Evolutionary conservation across 2,113 vertebrate species (phyloP).

Genomic region (Rhizomys pruinosus): DNA sequence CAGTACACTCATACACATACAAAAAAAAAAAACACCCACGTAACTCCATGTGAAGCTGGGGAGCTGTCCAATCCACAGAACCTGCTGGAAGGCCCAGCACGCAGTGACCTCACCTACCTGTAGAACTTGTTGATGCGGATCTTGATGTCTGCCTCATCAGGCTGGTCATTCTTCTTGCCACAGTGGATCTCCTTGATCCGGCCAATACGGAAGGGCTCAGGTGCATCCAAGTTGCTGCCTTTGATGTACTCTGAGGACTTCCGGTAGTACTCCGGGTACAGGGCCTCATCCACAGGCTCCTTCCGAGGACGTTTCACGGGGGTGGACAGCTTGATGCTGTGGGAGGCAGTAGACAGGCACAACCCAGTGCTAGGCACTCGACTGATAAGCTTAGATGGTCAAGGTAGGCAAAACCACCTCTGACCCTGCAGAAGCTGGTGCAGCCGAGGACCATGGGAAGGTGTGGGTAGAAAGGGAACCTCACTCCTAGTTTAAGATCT

Average conservation of each 20-base stretch:
- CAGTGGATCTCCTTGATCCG: slow-evolving; percentile 96
- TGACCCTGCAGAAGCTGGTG: neutral
- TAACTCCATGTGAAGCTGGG: too few species aligned
- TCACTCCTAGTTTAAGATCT: neutral
- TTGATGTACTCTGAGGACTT: slow-evolving; percentile 98
- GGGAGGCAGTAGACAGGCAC: neutral
- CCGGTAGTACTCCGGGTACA: slow-evolving; percentile 96
- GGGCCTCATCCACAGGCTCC: slow-evolving; percentile 94
- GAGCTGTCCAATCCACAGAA: neutral
- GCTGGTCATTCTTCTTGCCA: slow-evolving; percentile 88
- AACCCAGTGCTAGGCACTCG: neutral
- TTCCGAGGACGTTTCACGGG: slow-evolving; percentile 93
- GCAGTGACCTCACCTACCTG: slow-evolving; percentile 83
- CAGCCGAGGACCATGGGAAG: neutral
- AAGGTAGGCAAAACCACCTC: neutral
- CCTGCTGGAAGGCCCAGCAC: neutral
- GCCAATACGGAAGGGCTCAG: slow-evolving; percentile 93
- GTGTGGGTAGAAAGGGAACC: rapidly evolving
- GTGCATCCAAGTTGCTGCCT: slow-evolving; percentile 95
- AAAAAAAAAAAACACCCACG: too few species aligned
- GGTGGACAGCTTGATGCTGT: slow-evolving; percentile 92
- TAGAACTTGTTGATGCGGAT: slow-evolving; percentile 94
- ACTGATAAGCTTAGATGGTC: neutral
- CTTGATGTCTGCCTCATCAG: slow-evolving; percentile 92
- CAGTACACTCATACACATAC: too few species aligned